These are phyloP conservation scores for Indicator indicator DNA, from an alignment of 2,113 vertebrate species.

Conservation along the genomic window DNA sequence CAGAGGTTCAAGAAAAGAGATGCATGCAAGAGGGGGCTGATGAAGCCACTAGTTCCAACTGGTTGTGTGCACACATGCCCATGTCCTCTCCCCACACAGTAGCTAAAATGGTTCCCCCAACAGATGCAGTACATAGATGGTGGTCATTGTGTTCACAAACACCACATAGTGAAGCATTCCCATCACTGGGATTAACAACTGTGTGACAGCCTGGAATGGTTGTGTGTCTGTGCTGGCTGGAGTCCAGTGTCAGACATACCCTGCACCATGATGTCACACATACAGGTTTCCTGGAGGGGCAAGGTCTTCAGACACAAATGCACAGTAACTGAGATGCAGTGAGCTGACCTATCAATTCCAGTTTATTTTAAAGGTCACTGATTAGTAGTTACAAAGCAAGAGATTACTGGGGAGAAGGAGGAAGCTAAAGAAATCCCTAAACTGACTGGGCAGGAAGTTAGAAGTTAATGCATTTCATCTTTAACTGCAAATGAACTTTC, in stretches of 20 bases:
- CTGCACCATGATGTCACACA: not conserved
- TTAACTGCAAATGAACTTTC: not conserved
- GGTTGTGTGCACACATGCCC: accelerated
- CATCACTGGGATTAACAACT: not conserved
- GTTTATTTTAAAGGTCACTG: not conserved
- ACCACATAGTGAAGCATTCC: not conserved
- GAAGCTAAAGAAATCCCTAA: not conserved
- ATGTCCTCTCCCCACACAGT: not conserved
- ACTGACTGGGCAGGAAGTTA: not conserved
- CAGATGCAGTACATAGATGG: not conserved
- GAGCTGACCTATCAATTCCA: not conserved
- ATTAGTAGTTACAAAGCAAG: not conserved
- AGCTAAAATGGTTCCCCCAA: not conserved
- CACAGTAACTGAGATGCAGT: not conserved
- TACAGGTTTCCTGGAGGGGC: not conserved
- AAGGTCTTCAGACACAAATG: not conserved
- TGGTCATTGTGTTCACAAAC: not conserved
- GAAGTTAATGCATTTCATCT: not conserved
- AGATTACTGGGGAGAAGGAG: not conserved
- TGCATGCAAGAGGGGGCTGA: not conserved
- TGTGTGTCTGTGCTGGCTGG: not conserved
- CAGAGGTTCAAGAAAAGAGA: not conserved
- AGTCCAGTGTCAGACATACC: not conserved
- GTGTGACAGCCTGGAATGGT: not conserved
- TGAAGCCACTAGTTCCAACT: not conserved